Evolutionary conservation across 2,113 vertebrate genomes (phyloP).

Genomic region (Arvicanthis niloticus): DNA sequence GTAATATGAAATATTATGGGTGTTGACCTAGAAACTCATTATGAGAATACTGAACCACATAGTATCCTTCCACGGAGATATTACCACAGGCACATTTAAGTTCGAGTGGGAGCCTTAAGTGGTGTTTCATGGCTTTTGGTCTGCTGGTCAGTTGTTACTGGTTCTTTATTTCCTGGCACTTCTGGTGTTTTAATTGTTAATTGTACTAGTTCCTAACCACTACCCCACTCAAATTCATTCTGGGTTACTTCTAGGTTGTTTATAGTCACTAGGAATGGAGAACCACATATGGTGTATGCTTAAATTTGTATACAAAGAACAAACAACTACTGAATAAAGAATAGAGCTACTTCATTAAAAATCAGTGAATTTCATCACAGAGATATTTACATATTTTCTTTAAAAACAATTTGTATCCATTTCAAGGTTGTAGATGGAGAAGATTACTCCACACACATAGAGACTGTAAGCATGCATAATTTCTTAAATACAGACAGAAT

Average conservation of each 20-base stretch:
- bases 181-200: neutral
- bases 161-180: neutral
- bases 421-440: neutral
- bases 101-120: neutral
- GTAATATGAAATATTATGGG: neutral
- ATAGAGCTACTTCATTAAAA: neutral
- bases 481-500: conserved; percentile 13
- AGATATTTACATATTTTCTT: conserved; percentile 41
- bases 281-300: neutral
- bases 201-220: neutral
- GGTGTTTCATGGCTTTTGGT: neutral
- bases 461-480: neutral
- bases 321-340: neutral
- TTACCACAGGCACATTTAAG: neutral
- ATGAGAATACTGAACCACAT: neutral
- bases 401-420: neutral
- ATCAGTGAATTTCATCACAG: neutral
- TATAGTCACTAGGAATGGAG: neutral
- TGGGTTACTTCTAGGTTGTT: neutral
- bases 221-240: neutral
- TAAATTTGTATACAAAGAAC: neutral
- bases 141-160: neutral
- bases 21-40: neutral
- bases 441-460: neutral
- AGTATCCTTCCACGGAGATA: neutral